Percentiles rank a stretch among this genome's conserved stretches.
These are phyloP conservation scores for Conger conger DNA, from an alignment of 2,113 vertebrate genomes.

Conservation along the genomic window DNA sequence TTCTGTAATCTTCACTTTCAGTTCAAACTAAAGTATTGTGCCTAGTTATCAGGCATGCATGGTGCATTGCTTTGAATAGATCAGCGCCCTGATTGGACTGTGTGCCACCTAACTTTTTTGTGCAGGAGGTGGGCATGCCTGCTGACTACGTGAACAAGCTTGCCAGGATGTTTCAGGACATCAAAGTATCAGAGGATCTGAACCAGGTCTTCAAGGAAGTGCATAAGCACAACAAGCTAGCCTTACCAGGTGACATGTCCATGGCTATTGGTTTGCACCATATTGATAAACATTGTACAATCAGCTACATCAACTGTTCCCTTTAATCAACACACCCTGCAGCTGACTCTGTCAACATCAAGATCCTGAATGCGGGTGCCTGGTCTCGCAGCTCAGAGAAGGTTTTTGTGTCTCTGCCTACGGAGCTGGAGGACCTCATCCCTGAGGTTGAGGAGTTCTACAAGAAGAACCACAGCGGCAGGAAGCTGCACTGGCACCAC, in stretches of 20 bases:
- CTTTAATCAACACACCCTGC: constrained; percentile 14
- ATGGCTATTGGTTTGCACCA: neutral
- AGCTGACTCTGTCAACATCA: constrained; percentile 99
- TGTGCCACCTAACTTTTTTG: neutral
- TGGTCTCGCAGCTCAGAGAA: constrained; percentile 99
- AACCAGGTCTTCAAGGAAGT: constrained; percentile 99
- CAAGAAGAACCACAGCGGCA: constrained; percentile 98
- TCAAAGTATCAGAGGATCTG: constrained; percentile 98
- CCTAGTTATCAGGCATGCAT: too few relatives aligned
- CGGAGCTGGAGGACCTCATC: constrained; percentile 95
- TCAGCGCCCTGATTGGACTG: neutral
- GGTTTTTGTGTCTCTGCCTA: constrained; percentile 95
- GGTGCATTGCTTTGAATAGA: too few relatives aligned
- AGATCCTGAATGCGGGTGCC: constrained; percentile 97
- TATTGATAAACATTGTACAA: neutral
- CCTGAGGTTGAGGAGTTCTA: constrained; percentile 99
- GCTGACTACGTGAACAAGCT: constrained; percentile 99
- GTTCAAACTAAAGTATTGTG: too few relatives aligned
- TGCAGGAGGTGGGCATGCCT: constrained; percentile 97
- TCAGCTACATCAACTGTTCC: neutral
- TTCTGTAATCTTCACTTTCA: too few relatives aligned
- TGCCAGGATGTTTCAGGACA: constrained; percentile 98
- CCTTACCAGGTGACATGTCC: constrained; percentile 84
- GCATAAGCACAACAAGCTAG: constrained; percentile 98
- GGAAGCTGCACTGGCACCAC: constrained; percentile 98